Evolutionary conservation across 2,113 vertebrate species (phyloP), one percentile per base, ranked within the genome.

Genomic region (Poeciliopsis occidentalis): DNA sequence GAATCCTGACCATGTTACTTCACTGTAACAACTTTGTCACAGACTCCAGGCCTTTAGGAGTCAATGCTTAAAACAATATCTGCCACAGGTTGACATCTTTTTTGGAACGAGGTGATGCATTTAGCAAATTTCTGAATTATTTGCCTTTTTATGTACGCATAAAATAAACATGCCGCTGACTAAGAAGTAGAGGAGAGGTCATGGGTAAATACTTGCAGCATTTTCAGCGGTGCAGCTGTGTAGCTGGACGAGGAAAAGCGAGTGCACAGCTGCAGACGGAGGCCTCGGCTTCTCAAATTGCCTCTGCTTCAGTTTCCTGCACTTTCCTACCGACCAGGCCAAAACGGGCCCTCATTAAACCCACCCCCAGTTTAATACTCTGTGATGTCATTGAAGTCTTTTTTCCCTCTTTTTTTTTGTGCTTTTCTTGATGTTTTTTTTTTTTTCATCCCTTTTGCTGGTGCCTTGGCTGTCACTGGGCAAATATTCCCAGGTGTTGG

Each of bases 301-400:
- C 92, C 90, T 87, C 80, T 87, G 84, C 87, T 86, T 87, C 83
- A 30, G 89, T 92, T 94, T 95, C 93, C 94, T 94, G 93, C 86
- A 83, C 88, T 88, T 83, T 80, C 64, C 70, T 75, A 74, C 79
- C 24, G 68, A 57, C 76, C 75, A 69, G 80, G 68, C 72, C 75
- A 68, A 78, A 80, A 75, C 82, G 82, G 88, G 82, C 90, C 27
- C 85, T 87, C 90, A 93, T 91, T 90, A 91, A 83, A 77, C 78
- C 86, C 81, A 75, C 88, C 85, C 89, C 87, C 88, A 78, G 78
- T 85, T 86, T 92, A 90, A 91, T 90, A 87, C 90, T 87, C 87
- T 69, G 93, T 94, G 92, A 95, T 93, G 90, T 94, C 93, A 94
- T 87, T 85, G 47, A 69, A 79, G 67, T 89, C 87, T 92, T 72